phyloP scores from a whole-genome alignment of 2,797 vertebrate species.

The Acanthornis magna region DNA sequence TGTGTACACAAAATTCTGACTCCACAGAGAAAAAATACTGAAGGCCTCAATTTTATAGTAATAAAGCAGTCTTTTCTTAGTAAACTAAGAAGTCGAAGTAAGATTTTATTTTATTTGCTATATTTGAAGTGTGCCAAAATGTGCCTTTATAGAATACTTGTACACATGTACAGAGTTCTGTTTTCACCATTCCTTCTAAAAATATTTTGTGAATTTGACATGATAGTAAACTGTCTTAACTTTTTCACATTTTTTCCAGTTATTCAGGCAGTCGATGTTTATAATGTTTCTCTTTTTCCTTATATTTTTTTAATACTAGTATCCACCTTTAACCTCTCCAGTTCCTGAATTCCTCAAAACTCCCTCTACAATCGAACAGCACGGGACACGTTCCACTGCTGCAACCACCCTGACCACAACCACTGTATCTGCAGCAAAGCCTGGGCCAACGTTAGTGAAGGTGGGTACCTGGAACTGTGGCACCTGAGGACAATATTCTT shows the following conservation, averaged over 20 bases:
- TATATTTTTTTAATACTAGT: slow-evolving; percentile 74
- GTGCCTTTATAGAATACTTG: neutral
- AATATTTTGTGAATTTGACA: neutral
- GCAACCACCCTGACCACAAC: slow-evolving; percentile 66
- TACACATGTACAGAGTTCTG: neutral
- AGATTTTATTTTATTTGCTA: neutral
- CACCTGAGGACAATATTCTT: neutral
- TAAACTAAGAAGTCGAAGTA: neutral
- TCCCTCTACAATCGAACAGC: slow-evolving; percentile 74
- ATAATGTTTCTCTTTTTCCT: slow-evolving; percentile 42
- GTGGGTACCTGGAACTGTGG: slow-evolving; percentile 64
- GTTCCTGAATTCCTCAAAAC: slow-evolving; percentile 81
- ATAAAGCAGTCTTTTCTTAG: neutral
- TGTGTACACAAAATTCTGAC: neutral
- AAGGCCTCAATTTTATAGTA: neutral
- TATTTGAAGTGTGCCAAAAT: neutral
- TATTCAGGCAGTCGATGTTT: neutral
- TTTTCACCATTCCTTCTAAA: neutral
- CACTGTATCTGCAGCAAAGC: slow-evolving; percentile 71
- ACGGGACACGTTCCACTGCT: slow-evolving; percentile 61
- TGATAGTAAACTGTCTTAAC: neutral
- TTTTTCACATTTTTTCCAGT: neutral
- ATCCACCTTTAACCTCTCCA: slow-evolving; percentile 77
- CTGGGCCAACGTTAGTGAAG: slow-evolving; percentile 87
- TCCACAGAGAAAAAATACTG: neutral